Evolutionary conservation across 1,140 invertebrate species (phyloP).

Genomic region (Lethocerus indicus): DNA sequence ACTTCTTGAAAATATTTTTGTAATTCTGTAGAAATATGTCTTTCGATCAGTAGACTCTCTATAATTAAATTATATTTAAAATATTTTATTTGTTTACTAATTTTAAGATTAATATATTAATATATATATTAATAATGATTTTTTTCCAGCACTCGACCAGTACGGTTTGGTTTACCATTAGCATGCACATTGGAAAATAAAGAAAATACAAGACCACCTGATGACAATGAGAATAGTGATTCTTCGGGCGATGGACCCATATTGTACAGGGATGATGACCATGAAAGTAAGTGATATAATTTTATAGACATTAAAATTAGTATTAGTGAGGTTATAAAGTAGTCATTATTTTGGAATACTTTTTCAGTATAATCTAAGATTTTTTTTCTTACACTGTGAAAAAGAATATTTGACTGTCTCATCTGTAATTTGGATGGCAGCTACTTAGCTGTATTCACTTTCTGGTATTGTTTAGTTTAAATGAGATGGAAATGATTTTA

Average conservation of each 20-base stretch:
- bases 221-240: slow-evolving; percentile 35
- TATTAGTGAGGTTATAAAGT: too few relatives aligned
- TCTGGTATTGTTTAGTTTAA: too few relatives aligned
- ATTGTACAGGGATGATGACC: slow-evolving; percentile 57
- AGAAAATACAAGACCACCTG: slow-evolving; percentile 63
- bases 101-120: slow-evolving; percentile 4
- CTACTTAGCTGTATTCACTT: too few relatives aligned
- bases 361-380: too few relatives aligned
- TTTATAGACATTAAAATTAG: neutral
- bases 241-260: slow-evolving; percentile 42
- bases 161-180: slow-evolving; percentile 51
- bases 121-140: neutral
- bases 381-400: too few relatives aligned
- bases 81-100: slow-evolving; percentile 17
- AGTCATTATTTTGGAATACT: too few relatives aligned
- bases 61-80: slow-evolving; percentile 7
- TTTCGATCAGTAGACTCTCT: too few relatives aligned
- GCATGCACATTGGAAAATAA: slow-evolving; percentile 69
- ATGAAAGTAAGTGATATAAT: slow-evolving; percentile 31
- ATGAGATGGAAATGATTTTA: too few relatives aligned
- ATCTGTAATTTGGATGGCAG: too few relatives aligned
- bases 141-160: slow-evolving; percentile 44
- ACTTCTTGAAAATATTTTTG: neutral
- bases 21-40: neutral
- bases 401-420: too few relatives aligned